Conservation (phyloP, 2,797 vertebrate genomes). For the Dryobates pubescens region DNA sequence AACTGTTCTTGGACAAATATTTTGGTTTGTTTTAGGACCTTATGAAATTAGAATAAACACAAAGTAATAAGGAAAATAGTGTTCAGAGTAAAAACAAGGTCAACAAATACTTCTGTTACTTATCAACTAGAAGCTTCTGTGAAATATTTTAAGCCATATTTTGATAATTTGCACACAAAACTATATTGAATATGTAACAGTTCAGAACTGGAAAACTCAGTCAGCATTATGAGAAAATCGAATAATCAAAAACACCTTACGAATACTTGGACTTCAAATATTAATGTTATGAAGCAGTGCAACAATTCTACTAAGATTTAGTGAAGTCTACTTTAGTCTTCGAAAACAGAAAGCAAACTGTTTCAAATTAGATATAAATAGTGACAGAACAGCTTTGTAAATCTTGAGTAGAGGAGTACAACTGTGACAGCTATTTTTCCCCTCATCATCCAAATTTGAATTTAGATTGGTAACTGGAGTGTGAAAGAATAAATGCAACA, state of each 20-base stretch:
- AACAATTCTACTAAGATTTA: background rate
- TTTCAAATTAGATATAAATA: background rate
- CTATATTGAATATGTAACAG: background rate
- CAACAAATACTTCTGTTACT: background rate
- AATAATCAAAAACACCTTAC: background rate
- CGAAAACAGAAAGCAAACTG: background rate
- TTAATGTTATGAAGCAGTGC: background rate
- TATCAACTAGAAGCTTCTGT: background rate
- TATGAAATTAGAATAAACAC: background rate
- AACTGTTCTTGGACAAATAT: background rate
- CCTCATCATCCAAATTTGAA: conserved; percentile 12
- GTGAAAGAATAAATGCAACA: background rate
- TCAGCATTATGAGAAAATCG: background rate
- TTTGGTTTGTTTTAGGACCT: background rate
- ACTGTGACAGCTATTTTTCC: background rate
- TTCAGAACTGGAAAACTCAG: background rate
- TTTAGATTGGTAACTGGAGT: background rate
- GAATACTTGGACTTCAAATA: background rate
- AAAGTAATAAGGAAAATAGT: background rate
- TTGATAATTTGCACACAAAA: background rate
- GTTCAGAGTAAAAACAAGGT: background rate
- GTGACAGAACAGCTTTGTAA: background rate
- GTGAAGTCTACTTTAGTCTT: background rate
- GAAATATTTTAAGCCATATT: background rate
- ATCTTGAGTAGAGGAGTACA: background rate